phyloP scores from a whole-genome alignment of 2,888 invertebrate genomes.

The Aspidiotus rigidus region DNA sequence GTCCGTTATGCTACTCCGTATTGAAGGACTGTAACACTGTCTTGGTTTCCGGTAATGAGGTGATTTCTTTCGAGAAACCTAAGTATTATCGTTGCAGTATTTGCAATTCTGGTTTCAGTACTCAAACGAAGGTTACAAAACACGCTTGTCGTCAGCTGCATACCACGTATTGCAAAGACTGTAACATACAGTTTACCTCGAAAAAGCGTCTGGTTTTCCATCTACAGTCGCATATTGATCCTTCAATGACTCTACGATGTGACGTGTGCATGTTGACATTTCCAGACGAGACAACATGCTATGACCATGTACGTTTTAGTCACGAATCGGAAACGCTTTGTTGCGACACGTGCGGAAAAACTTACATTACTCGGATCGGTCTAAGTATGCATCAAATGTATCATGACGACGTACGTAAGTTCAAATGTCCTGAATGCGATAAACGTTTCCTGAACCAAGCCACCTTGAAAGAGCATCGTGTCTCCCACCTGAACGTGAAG shows the following conservation, averaged over 20 bases:
- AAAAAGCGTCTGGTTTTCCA: conserved; percentile 50
- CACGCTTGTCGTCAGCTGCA: conserved; percentile 36
- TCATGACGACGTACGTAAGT: conserved; percentile 48
- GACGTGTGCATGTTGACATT: conserved; percentile 37
- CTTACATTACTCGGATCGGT: conserved; percentile 35
- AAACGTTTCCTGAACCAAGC: conserved; percentile 50
- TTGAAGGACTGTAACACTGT: conserved; percentile 24
- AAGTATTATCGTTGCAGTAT: conserved; percentile 35
- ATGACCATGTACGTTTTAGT: conserved; percentile 45
- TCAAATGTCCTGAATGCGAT: conserved; percentile 48
- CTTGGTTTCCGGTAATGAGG: conserved; percentile 27
- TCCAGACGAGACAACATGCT: conserved; percentile 47
- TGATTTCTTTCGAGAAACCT: conserved; percentile 34
- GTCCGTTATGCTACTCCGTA: conserved; percentile 16
- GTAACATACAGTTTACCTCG: conserved; percentile 47
- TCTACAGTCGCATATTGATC: conserved; percentile 44
- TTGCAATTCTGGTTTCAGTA: conserved; percentile 35
- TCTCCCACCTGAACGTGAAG: conserved; percentile 49
- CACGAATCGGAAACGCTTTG: conserved; percentile 36
- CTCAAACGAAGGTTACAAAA: conserved; percentile 36
- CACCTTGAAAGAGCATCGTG: conserved; percentile 49
- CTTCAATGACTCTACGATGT: conserved; percentile 39
- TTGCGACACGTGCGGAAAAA: conserved; percentile 37
- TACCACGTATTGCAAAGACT: conserved; percentile 38
- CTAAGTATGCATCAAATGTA: conserved; percentile 48